Evolutionary conservation across 2,888 invertebrate genomes (phyloP).

Genomic region (Nomada fucata): DNA sequence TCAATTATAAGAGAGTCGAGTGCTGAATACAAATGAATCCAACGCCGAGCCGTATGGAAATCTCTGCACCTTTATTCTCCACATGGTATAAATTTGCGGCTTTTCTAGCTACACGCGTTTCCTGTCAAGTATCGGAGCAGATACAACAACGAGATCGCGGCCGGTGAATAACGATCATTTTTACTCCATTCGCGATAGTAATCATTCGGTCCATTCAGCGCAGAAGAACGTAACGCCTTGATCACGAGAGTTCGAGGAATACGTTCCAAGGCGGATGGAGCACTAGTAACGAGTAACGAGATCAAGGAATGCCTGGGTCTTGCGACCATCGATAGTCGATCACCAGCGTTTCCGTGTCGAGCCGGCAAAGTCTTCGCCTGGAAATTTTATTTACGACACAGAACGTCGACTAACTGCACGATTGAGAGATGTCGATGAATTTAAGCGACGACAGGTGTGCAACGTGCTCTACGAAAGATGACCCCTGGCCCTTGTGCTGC

Average conservation of each 20-base stretch:
- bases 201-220: conserved; percentile 37
- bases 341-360: conserved; percentile 3
- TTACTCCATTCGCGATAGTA: conserved; percentile 44
- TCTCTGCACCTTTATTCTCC: background rate
- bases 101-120: conserved; percentile 50
- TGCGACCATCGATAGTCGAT: conserved; percentile 33
- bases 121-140: conserved; percentile 34
- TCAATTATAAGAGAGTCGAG: background rate
- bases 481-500: too few species aligned
- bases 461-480: too few species aligned
- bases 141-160: conserved; percentile 31
- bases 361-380: background rate
- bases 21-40: background rate
- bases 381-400: background rate
- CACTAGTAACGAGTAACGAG: conserved; percentile 49
- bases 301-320: conserved; percentile 40
- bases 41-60: background rate
- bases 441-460: background rate
- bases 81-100: conserved; percentile 13
- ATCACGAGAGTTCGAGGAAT: conserved; percentile 55
- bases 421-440: too few species aligned
- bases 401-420: background rate
- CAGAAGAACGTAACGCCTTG: conserved; percentile 38
- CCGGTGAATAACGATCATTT: conserved; percentile 41
- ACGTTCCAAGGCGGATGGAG: conserved; percentile 48